Base-by-base conservation (phyloP, 1,140 invertebrate species). In the Cydia strobilella region DNA sequence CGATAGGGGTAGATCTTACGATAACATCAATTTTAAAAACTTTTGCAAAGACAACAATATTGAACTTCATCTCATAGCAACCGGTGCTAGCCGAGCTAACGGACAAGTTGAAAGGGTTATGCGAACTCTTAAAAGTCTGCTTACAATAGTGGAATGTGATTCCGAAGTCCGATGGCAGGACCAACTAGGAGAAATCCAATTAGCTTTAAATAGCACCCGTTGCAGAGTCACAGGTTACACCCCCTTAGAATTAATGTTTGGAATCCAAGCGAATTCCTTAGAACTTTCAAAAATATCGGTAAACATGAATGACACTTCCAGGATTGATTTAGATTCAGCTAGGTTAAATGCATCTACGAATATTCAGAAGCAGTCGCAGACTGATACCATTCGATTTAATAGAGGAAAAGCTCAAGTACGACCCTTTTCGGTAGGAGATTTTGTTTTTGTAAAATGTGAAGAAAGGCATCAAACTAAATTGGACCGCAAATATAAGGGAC, bases 11-110 rank as follows among this genome's bases (percentile, higher is more conserved):
- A 31, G 74, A 42, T 74, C 59, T 42, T 74, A 74, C n/a, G 74
- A 65, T 12, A 65, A 51, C 45, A 39, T 15, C 4, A 25, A 74
- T 13, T 74, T 74, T 31, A 74, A 74, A 66, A 51, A 18, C 1
- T 74, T 74, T 45, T 74, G 74, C 18, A 45, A 66, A 48, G 39
- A 74, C 0, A 18, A 74, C 23, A 74, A 74, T 66, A 78, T 80
- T 12, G 59, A 82, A 20, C 63, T 78, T 59, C 79, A 80, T 74
- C 77, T 82, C n/a, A 79, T 80, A 15, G 81, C 81, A 7, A 80
- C 79, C 2, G 81, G 79, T 42, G 71, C 77, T 31, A 76, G 75
- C 62, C 63, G 77, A 31, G 79, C 75, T 9, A 80, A 80, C 20
- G 77, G 79, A 23, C 76, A 80, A n/a, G 72, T 76, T 9, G 71